Conservation (phyloP, 2,797 vertebrate species). For the Crenuchus spilurus region DNA sequence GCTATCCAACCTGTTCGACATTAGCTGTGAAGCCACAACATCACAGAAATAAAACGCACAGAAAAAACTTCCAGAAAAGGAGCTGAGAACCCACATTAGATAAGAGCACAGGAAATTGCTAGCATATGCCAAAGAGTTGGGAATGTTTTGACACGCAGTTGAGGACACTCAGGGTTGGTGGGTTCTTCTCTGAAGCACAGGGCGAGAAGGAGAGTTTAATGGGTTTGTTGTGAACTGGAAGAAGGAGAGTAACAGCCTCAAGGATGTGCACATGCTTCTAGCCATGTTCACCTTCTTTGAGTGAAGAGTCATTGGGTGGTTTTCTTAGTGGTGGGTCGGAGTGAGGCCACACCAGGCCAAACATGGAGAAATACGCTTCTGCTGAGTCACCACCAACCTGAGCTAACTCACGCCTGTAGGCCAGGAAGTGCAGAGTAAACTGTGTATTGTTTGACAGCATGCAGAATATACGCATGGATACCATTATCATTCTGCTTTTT, state of each 20-base stretch:
- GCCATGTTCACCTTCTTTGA: neutral
- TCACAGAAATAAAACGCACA: conserved; percentile 13
- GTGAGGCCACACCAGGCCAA: neutral
- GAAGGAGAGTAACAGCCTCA: conserved; percentile 31
- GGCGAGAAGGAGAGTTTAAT: conserved; percentile 23
- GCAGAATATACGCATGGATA: neutral
- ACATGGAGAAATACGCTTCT: neutral
- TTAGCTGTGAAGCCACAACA: conserved; percentile 6
- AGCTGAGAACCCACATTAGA: conserved; percentile 14
- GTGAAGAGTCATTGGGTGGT: conserved; percentile 30
- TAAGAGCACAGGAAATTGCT: conserved; percentile 43
- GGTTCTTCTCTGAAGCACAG: neutral
- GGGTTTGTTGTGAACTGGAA: conserved; percentile 33
- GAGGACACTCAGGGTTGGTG: conserved; percentile 17
- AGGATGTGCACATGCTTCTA: conserved; percentile 1
- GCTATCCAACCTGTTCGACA: neutral
- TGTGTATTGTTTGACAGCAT: neutral
- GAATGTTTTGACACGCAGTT: neutral
- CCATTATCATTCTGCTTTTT: neutral
- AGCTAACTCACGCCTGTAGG: neutral
- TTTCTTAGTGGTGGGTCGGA: conserved; percentile 45
- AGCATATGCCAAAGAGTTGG: conserved; percentile 41
- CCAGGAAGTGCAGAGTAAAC: neutral
- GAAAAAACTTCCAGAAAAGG: neutral
- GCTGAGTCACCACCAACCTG: conserved; percentile 12